These are phyloP conservation scores for Phodopus roborovskii DNA, from an alignment of 2,113 vertebrate genomes.

Conservation along the genomic window DNA sequence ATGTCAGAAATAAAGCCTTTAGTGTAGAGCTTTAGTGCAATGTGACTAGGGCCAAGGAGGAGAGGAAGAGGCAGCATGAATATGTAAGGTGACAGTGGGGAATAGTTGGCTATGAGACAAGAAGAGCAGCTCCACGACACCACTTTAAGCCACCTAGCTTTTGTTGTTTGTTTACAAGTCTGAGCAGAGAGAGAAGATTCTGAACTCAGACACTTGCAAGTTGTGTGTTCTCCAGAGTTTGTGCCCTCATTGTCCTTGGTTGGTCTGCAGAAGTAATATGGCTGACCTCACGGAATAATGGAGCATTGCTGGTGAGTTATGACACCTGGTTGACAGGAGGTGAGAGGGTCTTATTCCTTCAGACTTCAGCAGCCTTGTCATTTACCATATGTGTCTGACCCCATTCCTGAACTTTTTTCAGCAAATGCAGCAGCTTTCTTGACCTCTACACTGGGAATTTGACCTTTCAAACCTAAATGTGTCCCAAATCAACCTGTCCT, in stretches of 20 bases:
- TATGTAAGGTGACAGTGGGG: rapidly evolving
- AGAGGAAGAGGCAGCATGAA: background rate
- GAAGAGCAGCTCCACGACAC: background rate
- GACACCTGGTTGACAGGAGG: background rate
- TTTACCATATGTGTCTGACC: background rate
- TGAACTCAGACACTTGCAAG: background rate
- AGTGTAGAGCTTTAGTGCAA: background rate
- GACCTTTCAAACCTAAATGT: background rate
- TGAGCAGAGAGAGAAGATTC: background rate
- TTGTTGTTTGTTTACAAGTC: background rate
- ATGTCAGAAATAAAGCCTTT: background rate
- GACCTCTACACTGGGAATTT: background rate
- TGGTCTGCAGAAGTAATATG: background rate
- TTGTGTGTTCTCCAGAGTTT: too few species aligned
- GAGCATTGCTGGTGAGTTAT: background rate
- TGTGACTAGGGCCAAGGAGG: too few species aligned
- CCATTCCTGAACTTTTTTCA: background rate
- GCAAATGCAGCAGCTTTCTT: background rate
- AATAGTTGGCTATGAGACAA: background rate
- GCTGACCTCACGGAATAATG: background rate
- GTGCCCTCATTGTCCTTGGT: background rate
- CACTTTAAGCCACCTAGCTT: background rate
- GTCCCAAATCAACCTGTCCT: background rate
- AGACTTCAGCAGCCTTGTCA: background rate
- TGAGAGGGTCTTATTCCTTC: background rate